These are phyloP conservation scores for Myzus persicae DNA, from an alignment of 1,140 invertebrate genomes.

Conservation along the genomic window DNA sequence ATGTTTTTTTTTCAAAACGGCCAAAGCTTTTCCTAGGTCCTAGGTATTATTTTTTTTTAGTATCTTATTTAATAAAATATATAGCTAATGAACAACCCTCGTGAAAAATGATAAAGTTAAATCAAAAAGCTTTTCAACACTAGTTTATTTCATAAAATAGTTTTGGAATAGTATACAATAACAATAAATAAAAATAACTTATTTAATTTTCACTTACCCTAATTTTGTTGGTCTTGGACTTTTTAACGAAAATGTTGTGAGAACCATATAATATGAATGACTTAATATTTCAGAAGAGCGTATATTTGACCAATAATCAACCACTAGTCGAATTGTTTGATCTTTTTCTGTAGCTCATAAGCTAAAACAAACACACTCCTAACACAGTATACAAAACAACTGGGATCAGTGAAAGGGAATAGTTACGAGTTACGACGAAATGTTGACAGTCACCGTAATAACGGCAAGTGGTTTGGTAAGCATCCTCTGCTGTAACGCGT, in stretches of 20 bases:
- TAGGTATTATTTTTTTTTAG: not conserved
- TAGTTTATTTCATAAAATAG: not conserved
- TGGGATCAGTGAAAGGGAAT: constrained; percentile 53
- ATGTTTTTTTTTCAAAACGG: not conserved
- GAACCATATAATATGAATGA: not conserved
- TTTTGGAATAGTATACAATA: no score
- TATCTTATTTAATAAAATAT: no score
- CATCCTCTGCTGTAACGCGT: not conserved
- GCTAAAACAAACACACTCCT: constrained; percentile 15
- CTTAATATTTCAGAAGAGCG: not conserved
- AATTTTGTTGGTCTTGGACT: not conserved
- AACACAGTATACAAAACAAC: constrained; percentile 31
- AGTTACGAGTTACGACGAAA: constrained; percentile 28
- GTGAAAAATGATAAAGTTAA: not conserved
- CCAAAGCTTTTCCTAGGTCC: not conserved
- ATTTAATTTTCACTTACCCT: constrained; percentile 28
- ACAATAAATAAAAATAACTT: not conserved
- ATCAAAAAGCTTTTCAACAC: not conserved
- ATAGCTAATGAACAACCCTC: not conserved
- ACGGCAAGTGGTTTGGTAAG: constrained; percentile 24
- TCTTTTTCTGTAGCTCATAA: not conserved
- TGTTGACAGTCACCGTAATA: constrained; percentile 46
- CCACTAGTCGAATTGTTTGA: not conserved
- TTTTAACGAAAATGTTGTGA: not conserved
- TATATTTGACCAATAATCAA: not conserved